Conservation (phyloP, 2,888 invertebrate species). For the Tiphia femorata region DNA sequence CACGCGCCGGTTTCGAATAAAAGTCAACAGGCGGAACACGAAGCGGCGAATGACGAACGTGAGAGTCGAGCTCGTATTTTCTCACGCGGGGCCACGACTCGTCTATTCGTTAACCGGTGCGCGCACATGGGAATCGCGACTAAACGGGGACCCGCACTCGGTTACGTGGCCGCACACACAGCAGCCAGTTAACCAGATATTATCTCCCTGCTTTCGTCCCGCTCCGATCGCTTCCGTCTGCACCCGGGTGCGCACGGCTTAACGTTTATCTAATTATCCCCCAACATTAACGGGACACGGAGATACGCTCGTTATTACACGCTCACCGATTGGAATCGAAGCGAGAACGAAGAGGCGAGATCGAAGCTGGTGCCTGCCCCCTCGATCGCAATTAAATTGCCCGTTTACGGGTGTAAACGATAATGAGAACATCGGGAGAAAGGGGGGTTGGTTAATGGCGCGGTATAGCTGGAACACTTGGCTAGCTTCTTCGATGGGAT, state of each 20-base stretch:
- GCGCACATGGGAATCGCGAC: constrained; percentile 20
- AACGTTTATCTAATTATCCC: constrained; percentile 22
- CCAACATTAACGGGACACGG: neutral
- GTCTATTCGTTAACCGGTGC: neutral
- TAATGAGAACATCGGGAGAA: too few species aligned
- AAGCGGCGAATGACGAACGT: constrained; percentile 24
- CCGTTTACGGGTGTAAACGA: neutral
- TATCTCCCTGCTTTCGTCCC: constrained; percentile 15
- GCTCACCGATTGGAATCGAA: neutral
- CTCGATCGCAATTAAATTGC: neutral
- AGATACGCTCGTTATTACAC: constrained; percentile 1
- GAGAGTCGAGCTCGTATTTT: constrained; percentile 37
- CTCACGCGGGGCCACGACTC: constrained; percentile 33
- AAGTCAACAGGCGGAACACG: too few species aligned
- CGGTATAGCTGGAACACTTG: too few species aligned
- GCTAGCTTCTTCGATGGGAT: too few species aligned
- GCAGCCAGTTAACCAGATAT: constrained; percentile 13
- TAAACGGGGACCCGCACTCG: constrained; percentile 13
- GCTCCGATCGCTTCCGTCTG: constrained; percentile 30
- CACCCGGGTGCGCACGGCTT: neutral
- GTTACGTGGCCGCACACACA: too few species aligned
- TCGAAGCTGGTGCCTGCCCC: too few species aligned
- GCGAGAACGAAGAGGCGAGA: too few species aligned
- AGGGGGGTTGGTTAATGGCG: too few species aligned
- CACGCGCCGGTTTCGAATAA: too few species aligned